Conservation (phyloP, 2,113 vertebrate genomes). For the Speoplatyrhinus poulsoni region DNA sequence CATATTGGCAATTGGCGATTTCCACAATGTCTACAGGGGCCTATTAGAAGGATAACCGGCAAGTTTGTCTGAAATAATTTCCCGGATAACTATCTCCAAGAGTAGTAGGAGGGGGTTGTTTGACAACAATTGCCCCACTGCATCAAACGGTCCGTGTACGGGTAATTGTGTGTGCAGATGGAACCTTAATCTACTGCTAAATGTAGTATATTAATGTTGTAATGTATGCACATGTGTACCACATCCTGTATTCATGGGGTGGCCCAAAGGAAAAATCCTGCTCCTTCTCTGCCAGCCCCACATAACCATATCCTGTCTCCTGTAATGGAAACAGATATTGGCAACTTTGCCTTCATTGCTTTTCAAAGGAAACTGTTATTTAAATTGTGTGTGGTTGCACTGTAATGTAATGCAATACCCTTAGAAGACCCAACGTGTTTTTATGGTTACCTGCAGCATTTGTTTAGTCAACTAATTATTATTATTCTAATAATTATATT, state of each 20-base stretch:
- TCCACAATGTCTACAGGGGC: not conserved
- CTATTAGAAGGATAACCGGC: not conserved
- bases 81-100: not conserved
- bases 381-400: constrained; percentile 16
- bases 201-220: constrained; percentile 14
- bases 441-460: constrained; percentile 34
- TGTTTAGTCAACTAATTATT: constrained; percentile 46
- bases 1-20: not conserved
- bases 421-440: constrained; percentile 28
- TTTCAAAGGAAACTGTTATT: not conserved
- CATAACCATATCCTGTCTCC: not conserved
- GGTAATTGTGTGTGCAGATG: constrained; percentile 1
- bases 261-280: not conserved
- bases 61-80: constrained; percentile 6
- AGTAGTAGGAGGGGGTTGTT: not conserved
- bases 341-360: too few relatives aligned
- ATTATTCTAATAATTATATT: not conserved
- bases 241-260: constrained; percentile 12
- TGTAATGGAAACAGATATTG: too few relatives aligned
- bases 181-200: constrained; percentile 11
- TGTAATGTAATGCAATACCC: not conserved
- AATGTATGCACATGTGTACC: constrained; percentile 7
- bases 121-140: constrained; percentile 6
- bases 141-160: not conserved
- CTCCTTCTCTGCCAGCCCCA: not conserved